Conservation (phyloP, 2,797 vertebrate species). For the Alcedo quadribrachys region DNA sequence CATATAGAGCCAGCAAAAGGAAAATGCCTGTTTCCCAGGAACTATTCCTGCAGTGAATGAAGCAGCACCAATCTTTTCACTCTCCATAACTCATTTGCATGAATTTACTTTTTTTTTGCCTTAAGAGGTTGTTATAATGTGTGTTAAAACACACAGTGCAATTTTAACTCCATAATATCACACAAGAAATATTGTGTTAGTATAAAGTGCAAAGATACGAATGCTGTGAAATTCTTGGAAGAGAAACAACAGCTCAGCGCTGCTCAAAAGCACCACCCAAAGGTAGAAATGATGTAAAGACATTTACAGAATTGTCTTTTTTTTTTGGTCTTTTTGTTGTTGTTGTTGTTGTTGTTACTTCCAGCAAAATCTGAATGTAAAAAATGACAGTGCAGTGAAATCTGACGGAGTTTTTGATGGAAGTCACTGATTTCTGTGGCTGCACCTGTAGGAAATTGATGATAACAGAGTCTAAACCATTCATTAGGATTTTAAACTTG, state of each 20-base stretch:
- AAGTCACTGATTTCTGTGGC: constrained; percentile 84
- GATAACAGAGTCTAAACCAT: constrained; percentile 86
- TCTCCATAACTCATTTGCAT: constrained; percentile 73
- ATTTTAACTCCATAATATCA: constrained; percentile 80
- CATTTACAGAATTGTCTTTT: constrained; percentile 9
- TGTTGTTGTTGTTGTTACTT: constrained; percentile 50
- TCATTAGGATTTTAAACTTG: constrained; percentile 84
- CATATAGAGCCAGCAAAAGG: neutral
- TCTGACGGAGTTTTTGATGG: constrained; percentile 85
- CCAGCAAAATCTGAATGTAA: constrained; percentile 81
- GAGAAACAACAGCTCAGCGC: constrained; percentile 38
- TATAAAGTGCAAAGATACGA: constrained; percentile 68
- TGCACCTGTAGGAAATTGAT: constrained; percentile 86
- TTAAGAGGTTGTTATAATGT: constrained; percentile 77
- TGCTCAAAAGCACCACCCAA: constrained; percentile 86
- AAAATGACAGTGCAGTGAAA: constrained; percentile 84
- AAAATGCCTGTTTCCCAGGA: neutral
- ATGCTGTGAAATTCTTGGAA: neutral
- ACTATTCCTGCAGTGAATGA: neutral
- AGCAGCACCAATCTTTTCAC: constrained; percentile 46
- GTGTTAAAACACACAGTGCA: constrained; percentile 78
- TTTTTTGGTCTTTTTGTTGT: neutral
- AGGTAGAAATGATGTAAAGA: constrained; percentile 73
- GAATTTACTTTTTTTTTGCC: constrained; percentile 74
- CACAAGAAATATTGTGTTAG: constrained; percentile 77